A percentile compares a stretch with the other conserved stretches of the same genome.
Evolutionary conservation across 2,888 invertebrate genomes (phyloP).

Genomic region (Melinopterus prodromus): DNA sequence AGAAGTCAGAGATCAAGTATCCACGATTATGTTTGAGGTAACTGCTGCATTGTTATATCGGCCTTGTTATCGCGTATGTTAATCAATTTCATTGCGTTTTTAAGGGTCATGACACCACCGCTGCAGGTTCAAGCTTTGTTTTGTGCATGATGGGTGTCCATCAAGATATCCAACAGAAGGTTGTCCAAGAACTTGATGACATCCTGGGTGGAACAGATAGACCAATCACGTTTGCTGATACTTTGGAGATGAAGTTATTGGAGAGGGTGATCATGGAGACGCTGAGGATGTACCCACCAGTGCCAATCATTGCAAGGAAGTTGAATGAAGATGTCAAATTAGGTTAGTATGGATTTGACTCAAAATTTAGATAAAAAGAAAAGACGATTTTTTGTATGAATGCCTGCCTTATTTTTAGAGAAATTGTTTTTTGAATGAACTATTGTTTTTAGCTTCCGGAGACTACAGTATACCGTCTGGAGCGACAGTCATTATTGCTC

Average conservation of each 20-base stretch:
- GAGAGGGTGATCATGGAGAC: slow-evolving; percentile 85
- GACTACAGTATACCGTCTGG: slow-evolving; percentile 74
- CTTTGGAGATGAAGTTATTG: slow-evolving; percentile 85
- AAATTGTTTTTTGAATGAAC: no score
- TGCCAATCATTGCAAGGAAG: slow-evolving; percentile 79
- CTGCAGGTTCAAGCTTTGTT: slow-evolving; percentile 83
- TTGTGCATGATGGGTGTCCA: slow-evolving; percentile 80
- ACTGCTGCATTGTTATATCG: neutral
- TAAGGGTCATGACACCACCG: slow-evolving; percentile 81
- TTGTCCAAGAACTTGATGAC: slow-evolving; percentile 75
- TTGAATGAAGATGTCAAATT: slow-evolving; percentile 76
- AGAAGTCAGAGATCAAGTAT: slow-evolving; percentile 85
- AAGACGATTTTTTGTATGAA: no score
- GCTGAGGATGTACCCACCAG: slow-evolving; percentile 80
- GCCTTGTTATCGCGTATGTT: neutral
- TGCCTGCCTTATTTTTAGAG: no score
- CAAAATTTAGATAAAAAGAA: neutral
- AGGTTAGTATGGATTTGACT: slow-evolving; percentile 59
- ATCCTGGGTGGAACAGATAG: slow-evolving; percentile 82
- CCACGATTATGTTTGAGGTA: slow-evolving; percentile 83
- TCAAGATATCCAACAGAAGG: slow-evolving; percentile 76
- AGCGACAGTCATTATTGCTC: slow-evolving; percentile 73
- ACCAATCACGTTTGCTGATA: slow-evolving; percentile 81
- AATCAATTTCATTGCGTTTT: slow-evolving; percentile 45
- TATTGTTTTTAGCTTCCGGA: slow-evolving; percentile 63